Evolutionary conservation across 2,113 vertebrate species (phyloP), one percentile per base, ranked within the genome.

Genomic region (Onychorhynchus coronatus): DNA sequence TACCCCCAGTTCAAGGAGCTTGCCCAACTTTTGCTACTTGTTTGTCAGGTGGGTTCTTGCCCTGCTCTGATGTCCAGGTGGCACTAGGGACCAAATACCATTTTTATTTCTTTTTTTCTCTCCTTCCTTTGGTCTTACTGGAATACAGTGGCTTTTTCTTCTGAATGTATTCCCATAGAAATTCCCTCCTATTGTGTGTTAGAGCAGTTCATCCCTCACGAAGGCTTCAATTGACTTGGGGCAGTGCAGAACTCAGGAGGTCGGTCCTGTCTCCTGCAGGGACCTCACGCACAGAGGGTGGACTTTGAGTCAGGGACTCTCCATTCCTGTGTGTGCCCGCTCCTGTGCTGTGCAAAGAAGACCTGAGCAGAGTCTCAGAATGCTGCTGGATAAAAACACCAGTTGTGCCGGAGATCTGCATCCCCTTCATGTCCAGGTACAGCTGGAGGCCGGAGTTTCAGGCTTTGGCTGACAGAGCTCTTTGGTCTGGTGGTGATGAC

Each of bases 321-420:
- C 9, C 14, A 21, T 62, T 85, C 46, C 12, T 33, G 5, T 0
- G 41, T 1, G 0, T 73, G 44, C 39, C 70, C 25, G 11, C 1
- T 4, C 35, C 37, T 56, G 15, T 52, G 27, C 47, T 22, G 37
- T 28, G 53, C 42, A 70, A 50, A 5, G 24, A 68, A 42, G 21
- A 50, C 31, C n/a, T 28, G 59, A 85, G 31, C 31, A 56, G 44
- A 68, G 42, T 46, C 16, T 63, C 35, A 42, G 6, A 70, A 68
- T 55, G 37, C 46, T 88, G 52, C 39, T 44, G 11, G 27, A 9
- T 66, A 42, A 28, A 83, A 90, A n/a, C 33, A 44, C 13, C 6
- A 7, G 6, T 37, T 85, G 42, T 62, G 42, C 30, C n/a, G 59
- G 50, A 86, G 50, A 27, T 61, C 28, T 76, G 74, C 37, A 46